phyloP scores from a whole-genome alignment of 1,140 invertebrate genomes.

The Ceratosolen solmsi region DNA sequence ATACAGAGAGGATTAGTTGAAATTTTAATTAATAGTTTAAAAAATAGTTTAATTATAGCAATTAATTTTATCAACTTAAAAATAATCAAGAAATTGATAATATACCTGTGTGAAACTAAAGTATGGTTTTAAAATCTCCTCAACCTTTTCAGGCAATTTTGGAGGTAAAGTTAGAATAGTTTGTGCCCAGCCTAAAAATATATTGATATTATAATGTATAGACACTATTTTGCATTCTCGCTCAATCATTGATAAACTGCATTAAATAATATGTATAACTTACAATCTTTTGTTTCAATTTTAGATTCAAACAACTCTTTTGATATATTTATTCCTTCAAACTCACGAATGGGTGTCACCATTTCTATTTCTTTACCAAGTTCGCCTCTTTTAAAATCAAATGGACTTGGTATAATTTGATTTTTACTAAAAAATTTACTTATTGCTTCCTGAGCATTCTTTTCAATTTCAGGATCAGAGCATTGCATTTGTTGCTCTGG shows the following conservation, averaged over 20 bases:
- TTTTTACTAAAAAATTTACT: slow-evolving; percentile 73
- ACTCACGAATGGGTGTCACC: slow-evolving; percentile 50
- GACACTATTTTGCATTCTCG: slow-evolving; percentile 27
- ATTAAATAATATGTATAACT: slow-evolving; percentile 26
- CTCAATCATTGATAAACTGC: slow-evolving; percentile 42
- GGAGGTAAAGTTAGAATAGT: slow-evolving; percentile 76
- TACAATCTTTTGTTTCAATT: slow-evolving; percentile 64
- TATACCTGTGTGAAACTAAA: slow-evolving; percentile 76
- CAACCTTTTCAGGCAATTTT: slow-evolving; percentile 75
- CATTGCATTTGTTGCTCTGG: slow-evolving; percentile 71
- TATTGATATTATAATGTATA: slow-evolving; percentile 16
- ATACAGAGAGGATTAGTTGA: no score
- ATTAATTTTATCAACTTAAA: background rate
- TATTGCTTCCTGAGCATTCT: slow-evolving; percentile 74
- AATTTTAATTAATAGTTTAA: no score
- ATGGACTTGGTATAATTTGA: slow-evolving; percentile 74
- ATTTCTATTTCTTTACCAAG: slow-evolving; percentile 49
- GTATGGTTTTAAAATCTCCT: slow-evolving; percentile 77
- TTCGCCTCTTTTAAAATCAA: slow-evolving; percentile 58
- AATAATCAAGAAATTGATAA: no score
- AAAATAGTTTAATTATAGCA: no score
- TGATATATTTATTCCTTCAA: slow-evolving; percentile 47
- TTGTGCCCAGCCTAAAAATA: slow-evolving; percentile 74
- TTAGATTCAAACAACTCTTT: slow-evolving; percentile 50
- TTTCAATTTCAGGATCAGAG: slow-evolving; percentile 73